Conservation (phyloP, 2,113 vertebrate genomes). For the Narcine bancroftii region DNA sequence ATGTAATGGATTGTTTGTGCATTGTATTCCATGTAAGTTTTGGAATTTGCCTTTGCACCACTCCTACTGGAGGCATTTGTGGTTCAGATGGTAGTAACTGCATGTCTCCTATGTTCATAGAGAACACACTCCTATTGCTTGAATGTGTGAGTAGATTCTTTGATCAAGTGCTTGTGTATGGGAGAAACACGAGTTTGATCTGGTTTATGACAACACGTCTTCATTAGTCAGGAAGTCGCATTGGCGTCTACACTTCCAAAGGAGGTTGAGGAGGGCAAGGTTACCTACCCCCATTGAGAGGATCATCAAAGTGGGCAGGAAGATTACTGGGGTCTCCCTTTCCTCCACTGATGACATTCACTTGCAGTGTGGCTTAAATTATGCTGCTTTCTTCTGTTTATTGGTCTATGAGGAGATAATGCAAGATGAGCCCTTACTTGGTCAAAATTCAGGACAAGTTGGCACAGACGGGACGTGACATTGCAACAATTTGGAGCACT, state of each 20-base stretch:
- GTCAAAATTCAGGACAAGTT: not conserved
- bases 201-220: too few species aligned
- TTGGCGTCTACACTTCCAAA: too few species aligned
- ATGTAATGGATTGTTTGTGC: not conserved
- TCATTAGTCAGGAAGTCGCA: too few species aligned
- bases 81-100: not conserved
- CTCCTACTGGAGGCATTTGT: not conserved
- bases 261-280: too few species aligned
- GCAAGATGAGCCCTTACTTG: not conserved
- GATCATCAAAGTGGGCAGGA: too few species aligned
- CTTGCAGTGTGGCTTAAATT: too few species aligned
- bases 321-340: too few species aligned
- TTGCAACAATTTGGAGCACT: not conserved
- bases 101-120: not conserved
- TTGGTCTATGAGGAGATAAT: not conserved
- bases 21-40: not conserved
- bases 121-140: not conserved
- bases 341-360: too few species aligned
- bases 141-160: not conserved
- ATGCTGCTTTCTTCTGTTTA: too few species aligned
- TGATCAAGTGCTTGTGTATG: not conserved
- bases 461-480: not conserved
- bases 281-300: too few species aligned
- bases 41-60: not conserved
- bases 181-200: not conserved